A percentile compares a stretch with the other conserved stretches of the same genome.
These are phyloP conservation scores for Podilymbus podiceps DNA, from an alignment of 2,113 vertebrate genomes.

Conservation along the genomic window DNA sequence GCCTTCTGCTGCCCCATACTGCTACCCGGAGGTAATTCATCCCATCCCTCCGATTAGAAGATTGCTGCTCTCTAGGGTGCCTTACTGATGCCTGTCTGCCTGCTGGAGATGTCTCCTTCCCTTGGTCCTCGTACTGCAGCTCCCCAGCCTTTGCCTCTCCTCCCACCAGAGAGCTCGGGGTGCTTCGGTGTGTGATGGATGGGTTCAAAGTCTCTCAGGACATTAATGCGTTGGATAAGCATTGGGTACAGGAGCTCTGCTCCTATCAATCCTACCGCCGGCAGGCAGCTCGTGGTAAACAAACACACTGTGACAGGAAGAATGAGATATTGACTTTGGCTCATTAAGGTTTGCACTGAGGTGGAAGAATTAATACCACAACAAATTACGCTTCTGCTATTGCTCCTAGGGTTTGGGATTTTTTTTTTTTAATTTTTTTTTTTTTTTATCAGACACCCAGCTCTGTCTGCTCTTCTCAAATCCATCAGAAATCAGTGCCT, in stretches of 20 bases:
- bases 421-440: too few relatives aligned
- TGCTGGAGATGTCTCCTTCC: not conserved
- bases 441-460: not conserved
- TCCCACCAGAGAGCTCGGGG: not conserved
- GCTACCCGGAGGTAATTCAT: not conserved
- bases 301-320: not conserved
- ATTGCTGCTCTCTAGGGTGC: not conserved
- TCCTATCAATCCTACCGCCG: not conserved
- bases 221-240: not conserved
- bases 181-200: not conserved
- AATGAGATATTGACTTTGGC: slow-evolving; percentile 34
- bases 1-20: not conserved
- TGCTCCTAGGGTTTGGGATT: not conserved
- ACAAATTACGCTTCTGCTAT: slow-evolving; percentile 4
- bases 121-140: not conserved
- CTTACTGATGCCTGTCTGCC: not conserved
- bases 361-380: slow-evolving; percentile 41
- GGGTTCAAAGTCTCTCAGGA: not conserved
- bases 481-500: not conserved
- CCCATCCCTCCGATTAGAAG: not conserved
- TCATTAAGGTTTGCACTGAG: slow-evolving; percentile 20
- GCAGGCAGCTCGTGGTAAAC: not conserved
- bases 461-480: not conserved
- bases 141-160: not conserved
- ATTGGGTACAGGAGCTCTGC: not conserved